Base-by-base conservation (phyloP, 2,888 invertebrate genomes). In the Monochamus alternatus region DNA sequence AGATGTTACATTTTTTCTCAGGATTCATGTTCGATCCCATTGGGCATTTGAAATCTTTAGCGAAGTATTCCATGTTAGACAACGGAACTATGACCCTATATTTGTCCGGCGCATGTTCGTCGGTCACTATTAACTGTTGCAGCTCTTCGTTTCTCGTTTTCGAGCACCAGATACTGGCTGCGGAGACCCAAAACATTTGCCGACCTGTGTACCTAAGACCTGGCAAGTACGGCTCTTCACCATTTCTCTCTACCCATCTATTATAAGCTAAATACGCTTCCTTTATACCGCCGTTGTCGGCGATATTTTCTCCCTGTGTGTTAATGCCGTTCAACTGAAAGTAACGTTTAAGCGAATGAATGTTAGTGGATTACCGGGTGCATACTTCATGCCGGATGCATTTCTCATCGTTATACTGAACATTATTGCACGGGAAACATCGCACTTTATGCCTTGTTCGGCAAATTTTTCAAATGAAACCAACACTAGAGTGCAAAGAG, bases 231-330 rank as follows among this genome's bases (percentile, higher is more conserved):
- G 83, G 82, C 76, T 89, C 88, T 70, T 86, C 85, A 43, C 87
- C 87, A 76, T 87, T 83, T n/a, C 86, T 81, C 44, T 82, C 79
- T 68, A 87, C 84, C 88, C 87, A 88, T 69, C 82, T 84, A 66
- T 85, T 81, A 78, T 89, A 89, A 58, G 88, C 88, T 78, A 87
- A 82, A 82, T 89, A 98, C 0, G 97, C 96, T 88, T 97, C 95
- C 87, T 97, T 97, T 81, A 97, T 93, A 4, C 97, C 98, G 5
- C 97, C 97, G 87, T 97, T 98, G 87, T 98, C 98, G 0, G 98
- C 98, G 76, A 98, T 97, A 88, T 98, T 98, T 88, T 98, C 97
- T 14, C 97, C 97, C 89, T 97, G 96, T 0, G 97, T 97, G 86
- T 96, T 96, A 80, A 96, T 94, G 75, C 98, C 98, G 86, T 97